Evolutionary conservation across 2,888 invertebrate genomes (phyloP), one percentile per base, ranked within the genome.

Genomic region (Lithodes maja): DNA sequence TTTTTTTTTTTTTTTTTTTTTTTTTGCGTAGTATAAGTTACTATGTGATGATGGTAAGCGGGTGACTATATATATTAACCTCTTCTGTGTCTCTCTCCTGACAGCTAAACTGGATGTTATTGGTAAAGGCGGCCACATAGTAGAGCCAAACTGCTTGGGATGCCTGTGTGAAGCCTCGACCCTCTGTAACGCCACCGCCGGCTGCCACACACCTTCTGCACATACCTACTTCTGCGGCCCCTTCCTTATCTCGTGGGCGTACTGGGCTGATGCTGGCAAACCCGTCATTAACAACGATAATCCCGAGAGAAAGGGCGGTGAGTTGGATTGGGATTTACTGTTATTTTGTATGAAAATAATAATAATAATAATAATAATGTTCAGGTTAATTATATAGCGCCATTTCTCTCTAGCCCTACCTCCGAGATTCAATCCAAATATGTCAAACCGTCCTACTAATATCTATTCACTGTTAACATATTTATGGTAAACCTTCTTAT

Each of bases 291-390:
- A 71, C 1, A 75, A 95, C 17, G 95, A 95, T 92, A 93, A 95
- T 0, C 94, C 95, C 0, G 94, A 94, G 33, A 93, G 95, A 92
- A 93, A 93, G 85, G 94, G 94, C 93, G 94, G 94, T 94, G 92
- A 89, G 91, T 90, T 1, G 53, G 15, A 17, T 9, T 50, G 15
- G 12, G 50, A 54, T n/a, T 79, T 33, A 33, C 33, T 33, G 33
- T 33, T 33, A 33, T 33, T 33, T 33, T 33, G 33, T 33, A 33
- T 33, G 33, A 33, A 33, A 33, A 33, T 33, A 33, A 33, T 33
- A 33, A 33, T 33, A 33, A 33, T 33, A 33, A 33, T 33, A 33
- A 33, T 33, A 33, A 33, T 33, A 33, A 33, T 33, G 33, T 33
- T 33, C 33, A 33, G 33, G 33, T 33, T 33, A 33, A 33, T 33